Evolutionary conservation across 2,888 invertebrate genomes (phyloP).

Genomic region (Stenchaetothrips biformis): DNA sequence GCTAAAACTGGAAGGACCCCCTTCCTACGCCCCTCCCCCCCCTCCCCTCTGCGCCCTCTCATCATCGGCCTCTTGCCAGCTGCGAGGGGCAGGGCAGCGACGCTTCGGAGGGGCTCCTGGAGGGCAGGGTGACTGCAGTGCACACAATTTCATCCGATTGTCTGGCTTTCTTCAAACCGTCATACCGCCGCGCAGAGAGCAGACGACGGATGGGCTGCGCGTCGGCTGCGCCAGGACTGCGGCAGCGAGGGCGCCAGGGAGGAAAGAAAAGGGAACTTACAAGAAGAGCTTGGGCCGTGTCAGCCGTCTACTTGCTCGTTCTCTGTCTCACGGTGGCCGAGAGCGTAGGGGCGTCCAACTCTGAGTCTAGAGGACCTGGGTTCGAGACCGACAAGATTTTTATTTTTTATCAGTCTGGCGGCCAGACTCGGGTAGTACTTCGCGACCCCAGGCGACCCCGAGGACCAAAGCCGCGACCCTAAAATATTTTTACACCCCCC

Average conservation of each 20-base stretch:
- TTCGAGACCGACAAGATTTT: no score
- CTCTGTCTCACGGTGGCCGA: background rate
- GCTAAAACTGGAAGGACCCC: slow-evolving; percentile 16
- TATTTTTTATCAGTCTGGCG: no score
- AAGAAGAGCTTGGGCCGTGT: background rate
- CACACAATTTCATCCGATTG: background rate
- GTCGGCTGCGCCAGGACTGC: background rate
- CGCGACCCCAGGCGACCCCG: no score
- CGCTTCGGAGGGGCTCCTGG: background rate
- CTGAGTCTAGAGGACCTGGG: no score
- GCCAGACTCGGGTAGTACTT: no score
- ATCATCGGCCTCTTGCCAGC: background rate
- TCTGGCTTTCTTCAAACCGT: background rate
- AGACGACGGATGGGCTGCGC: no score
- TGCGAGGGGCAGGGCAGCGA: background rate
- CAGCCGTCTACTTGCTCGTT: no score
- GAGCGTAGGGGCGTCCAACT: no score
- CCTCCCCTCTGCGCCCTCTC: background rate
- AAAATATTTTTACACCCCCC: no score
- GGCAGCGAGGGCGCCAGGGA: background rate
- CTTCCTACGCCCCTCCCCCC: background rate
- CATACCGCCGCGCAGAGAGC: background rate
- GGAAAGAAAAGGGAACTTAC: no score
- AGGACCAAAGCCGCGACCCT: no score
- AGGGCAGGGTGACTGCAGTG: background rate